phyloP scores from a whole-genome alignment of 2,113 vertebrate species.

The Cryptotis parvus region DNA sequence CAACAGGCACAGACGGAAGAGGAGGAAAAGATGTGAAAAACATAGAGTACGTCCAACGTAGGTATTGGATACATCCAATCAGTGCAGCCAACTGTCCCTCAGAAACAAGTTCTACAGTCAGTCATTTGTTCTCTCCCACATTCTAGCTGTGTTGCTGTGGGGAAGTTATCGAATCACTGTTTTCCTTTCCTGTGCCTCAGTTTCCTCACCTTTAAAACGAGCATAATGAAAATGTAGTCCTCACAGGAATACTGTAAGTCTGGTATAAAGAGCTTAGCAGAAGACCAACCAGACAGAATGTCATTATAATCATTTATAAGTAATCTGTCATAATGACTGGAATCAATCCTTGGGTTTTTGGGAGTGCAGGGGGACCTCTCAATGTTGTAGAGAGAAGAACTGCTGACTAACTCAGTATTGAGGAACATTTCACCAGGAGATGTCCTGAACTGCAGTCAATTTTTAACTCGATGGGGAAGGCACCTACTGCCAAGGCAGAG shows the following conservation, averaged over 20 bases:
- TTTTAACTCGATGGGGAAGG: neutral
- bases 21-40: neutral
- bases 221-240: neutral
- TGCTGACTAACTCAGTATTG: neutral
- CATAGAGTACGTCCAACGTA: too few relatives aligned
- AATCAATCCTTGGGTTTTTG: neutral
- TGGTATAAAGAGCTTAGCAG: neutral
- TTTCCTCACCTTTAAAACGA: slow-evolving; percentile 26
- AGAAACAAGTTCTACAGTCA: slow-evolving; percentile 1
- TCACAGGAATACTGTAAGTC: neutral
- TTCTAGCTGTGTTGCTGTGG: neutral
- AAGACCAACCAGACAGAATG: neutral
- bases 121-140: neutral
- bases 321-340: neutral
- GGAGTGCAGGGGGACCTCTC: neutral
- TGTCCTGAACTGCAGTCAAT: neutral
- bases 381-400: neutral
- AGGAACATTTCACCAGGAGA: neutral
- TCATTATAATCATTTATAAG: neutral
- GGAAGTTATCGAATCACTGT: neutral
- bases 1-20: too few relatives aligned
- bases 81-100: neutral
- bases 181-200: neutral
- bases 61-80: neutral
- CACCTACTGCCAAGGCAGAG: too few relatives aligned